phyloP scores from a whole-genome alignment of 2,888 invertebrate genomes.

The Capitulum mitella region DNA sequence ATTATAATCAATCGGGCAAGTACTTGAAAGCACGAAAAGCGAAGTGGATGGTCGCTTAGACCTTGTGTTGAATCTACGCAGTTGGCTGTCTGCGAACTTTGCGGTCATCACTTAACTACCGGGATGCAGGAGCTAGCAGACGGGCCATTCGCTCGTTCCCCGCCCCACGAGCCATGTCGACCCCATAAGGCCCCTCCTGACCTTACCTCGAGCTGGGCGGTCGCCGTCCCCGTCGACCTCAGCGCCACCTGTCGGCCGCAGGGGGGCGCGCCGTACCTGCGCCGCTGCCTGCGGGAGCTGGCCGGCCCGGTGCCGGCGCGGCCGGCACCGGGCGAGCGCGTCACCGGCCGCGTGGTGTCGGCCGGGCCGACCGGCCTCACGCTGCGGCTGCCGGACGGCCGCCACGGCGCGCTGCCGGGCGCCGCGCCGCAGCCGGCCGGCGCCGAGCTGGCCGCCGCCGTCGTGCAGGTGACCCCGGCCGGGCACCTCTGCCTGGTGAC shows the following conservation, averaged over 20 bases:
- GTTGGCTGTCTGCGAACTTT: too few relatives aligned
- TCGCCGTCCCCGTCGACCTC: not conserved
- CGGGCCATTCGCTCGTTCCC: too few relatives aligned
- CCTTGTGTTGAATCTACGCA: too few relatives aligned
- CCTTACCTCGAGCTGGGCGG: not conserved
- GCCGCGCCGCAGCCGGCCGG: not conserved
- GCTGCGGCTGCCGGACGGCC: not conserved
- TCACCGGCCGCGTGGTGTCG: not conserved
- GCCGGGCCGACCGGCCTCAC: not conserved
- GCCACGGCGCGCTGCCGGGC: not conserved
- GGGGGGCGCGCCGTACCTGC: not conserved
- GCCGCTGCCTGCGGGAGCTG: not conserved
- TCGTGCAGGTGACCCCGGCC: not conserved
- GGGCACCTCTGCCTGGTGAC: not conserved
- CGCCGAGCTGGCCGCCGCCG: not conserved
- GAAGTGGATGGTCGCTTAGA: too few relatives aligned
- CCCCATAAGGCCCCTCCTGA: too few relatives aligned
- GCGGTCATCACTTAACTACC: too few relatives aligned
- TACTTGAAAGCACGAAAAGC: too few relatives aligned
- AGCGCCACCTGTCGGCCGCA: not conserved
- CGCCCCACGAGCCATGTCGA: too few relatives aligned
- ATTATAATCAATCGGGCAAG: too few relatives aligned
- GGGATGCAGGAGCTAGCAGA: too few relatives aligned
- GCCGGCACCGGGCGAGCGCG: not conserved
- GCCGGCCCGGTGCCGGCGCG: not conserved